Evolutionary conservation across 2,888 invertebrate species (phyloP).

Genomic region (Boloria euphrosyne): DNA sequence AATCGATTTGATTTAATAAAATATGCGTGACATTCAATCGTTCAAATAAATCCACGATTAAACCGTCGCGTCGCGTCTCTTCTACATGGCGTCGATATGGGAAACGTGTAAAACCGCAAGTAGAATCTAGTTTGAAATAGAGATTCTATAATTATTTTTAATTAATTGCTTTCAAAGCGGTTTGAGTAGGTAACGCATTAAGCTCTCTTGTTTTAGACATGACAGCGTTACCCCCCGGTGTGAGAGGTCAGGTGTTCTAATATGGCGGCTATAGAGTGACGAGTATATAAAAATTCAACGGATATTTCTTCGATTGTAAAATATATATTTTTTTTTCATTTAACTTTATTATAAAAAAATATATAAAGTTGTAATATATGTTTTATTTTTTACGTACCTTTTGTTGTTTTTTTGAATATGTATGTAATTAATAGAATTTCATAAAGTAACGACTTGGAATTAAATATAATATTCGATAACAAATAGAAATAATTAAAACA

Average conservation of each 20-base stretch:
- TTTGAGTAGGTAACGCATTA: slow-evolving; percentile 31
- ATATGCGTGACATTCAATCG: no score
- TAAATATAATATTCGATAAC: no score
- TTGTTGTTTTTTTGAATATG: no score
- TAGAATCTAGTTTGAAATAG: neutral
- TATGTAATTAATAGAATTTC: no score
- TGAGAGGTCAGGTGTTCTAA: slow-evolving; percentile 36
- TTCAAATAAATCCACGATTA: no score
- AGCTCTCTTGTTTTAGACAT: slow-evolving; percentile 35
- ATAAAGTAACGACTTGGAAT: no score
- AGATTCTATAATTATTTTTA: slow-evolving; percentile 27
- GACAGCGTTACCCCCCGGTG: slow-evolving; percentile 35
- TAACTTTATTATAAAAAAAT: neutral
- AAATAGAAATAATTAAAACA: neutral
- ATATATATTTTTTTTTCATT: slow-evolving; percentile 1
- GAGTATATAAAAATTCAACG: slow-evolving; percentile 4
- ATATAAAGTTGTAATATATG: no score
- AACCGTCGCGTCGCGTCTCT: no score
- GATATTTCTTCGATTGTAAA: slow-evolving; percentile 4
- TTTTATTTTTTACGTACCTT: no score
- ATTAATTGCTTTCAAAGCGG: slow-evolving; percentile 25
- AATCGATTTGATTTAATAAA: no score
- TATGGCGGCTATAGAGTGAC: slow-evolving; percentile 31
- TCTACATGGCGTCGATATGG: neutral
- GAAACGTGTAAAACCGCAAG: no score